Conservation (phyloP, 2,888 invertebrate genomes). For the Dione vanillae region DNA sequence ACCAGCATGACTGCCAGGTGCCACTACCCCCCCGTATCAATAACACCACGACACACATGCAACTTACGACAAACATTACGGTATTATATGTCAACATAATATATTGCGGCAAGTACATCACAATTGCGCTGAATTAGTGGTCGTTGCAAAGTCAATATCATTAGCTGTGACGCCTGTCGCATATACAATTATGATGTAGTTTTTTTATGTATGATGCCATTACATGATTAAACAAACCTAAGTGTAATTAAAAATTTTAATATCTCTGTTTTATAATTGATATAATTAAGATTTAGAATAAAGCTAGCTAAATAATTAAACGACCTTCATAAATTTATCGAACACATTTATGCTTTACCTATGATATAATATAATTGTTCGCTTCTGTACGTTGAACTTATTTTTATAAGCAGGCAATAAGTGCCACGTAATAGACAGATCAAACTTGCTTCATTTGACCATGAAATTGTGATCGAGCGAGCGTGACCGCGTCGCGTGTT, state of each 20-base stretch:
- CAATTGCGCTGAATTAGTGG: constrained; percentile 5
- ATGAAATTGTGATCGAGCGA: constrained; percentile 74
- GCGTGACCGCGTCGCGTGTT: constrained; percentile 71
- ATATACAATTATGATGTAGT: constrained; percentile 29
- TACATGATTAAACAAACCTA: neutral
- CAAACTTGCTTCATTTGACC: constrained; percentile 75
- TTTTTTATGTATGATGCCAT: neutral
- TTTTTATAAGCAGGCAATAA: constrained; percentile 62
- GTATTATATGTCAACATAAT: neutral
- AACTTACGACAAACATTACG: constrained; percentile 58
- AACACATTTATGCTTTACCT: neutral
- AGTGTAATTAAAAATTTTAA: neutral
- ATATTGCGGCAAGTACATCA: neutral
- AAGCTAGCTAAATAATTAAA: neutral
- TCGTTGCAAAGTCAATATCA: constrained; percentile 41
- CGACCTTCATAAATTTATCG: neutral
- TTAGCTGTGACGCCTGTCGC: constrained; percentile 43
- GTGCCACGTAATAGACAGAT: constrained; percentile 68
- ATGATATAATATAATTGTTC: constrained; percentile 15
- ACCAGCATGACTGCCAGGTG: constrained; percentile 81
- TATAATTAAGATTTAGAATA: neutral
- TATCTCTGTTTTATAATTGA: neutral
- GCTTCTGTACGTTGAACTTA: constrained; percentile 65
- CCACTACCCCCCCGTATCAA: constrained; percentile 51
- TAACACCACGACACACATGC: constrained; percentile 58